phyloP scores from a whole-genome alignment of 2,888 invertebrate species.

The Nemurella pictetii region DNA sequence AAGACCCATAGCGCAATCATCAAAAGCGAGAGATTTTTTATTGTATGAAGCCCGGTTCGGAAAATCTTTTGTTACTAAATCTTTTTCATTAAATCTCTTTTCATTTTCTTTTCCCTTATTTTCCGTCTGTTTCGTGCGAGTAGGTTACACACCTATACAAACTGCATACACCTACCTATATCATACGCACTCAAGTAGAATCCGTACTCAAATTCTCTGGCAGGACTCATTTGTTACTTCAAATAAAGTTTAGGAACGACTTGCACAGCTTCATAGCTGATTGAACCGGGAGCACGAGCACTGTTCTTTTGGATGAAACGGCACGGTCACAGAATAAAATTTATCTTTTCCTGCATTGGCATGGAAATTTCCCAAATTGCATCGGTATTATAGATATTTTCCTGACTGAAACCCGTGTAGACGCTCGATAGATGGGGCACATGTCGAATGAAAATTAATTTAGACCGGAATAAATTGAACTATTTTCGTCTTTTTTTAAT shows the following conservation, averaged over 20 bases:
- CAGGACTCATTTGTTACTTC: not conserved
- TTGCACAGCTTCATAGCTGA: not conserved
- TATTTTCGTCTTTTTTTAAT: no score
- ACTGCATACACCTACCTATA: no score
- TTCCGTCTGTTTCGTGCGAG: not conserved
- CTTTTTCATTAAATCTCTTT: constrained; percentile 35
- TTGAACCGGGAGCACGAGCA: no score
- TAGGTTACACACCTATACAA: not conserved
- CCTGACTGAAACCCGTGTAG: no score
- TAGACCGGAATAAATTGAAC: no score
- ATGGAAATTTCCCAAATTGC: no score
- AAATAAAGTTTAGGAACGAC: not conserved
- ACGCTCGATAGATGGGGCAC: no score
- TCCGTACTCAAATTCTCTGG: not conserved
- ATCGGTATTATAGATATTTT: no score
- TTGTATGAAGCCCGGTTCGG: not conserved
- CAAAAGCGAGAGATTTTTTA: constrained; percentile 22
- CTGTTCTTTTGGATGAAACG: no score
- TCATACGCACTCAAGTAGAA: not conserved
- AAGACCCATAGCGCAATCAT: constrained; percentile 26
- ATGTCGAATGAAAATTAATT: no score
- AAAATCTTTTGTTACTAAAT: constrained; percentile 36
- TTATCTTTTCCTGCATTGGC: no score
- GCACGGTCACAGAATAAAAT: no score
- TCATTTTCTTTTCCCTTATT: constrained; percentile 17